Evolutionary conservation across 1,140 invertebrate species (phyloP).

Genomic region (Solenopsis invicta): DNA sequence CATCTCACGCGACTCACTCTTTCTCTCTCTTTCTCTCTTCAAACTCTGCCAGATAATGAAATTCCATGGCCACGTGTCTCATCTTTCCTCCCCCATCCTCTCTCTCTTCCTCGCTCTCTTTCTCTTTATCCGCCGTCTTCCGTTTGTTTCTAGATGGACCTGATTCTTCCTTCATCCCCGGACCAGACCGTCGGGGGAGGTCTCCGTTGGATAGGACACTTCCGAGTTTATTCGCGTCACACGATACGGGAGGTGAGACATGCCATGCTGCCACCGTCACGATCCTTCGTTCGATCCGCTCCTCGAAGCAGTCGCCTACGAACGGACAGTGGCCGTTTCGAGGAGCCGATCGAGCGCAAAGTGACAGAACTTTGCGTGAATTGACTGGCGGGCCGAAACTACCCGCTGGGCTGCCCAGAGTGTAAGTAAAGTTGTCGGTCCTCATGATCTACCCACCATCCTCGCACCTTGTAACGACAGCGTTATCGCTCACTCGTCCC

Average conservation of each 20-base stretch:
- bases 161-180: constrained; percentile 71
- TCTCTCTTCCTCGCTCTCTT: constrained; percentile 39
- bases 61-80: constrained; percentile 48
- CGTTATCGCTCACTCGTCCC: constrained; percentile 13
- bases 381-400: neutral
- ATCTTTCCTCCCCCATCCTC: neutral
- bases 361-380: neutral
- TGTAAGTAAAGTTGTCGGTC: neutral
- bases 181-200: constrained; percentile 60
- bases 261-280: too few relatives aligned
- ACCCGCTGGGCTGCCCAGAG: neutral
- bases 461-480: neutral
- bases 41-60: constrained; percentile 47
- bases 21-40: neutral
- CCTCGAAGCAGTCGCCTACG: neutral
- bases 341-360: neutral
- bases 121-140: neutral
- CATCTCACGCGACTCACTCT: constrained; percentile 20
- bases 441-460: constrained; percentile 10
- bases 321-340: neutral
- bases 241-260: neutral
- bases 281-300: neutral
- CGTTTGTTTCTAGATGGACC: constrained; percentile 75
- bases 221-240: too few relatives aligned
- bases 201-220: constrained; percentile 45